These are phyloP conservation scores for Bujurquina vittata DNA, from an alignment of 2,113 vertebrate species.

Conservation along the genomic window DNA sequence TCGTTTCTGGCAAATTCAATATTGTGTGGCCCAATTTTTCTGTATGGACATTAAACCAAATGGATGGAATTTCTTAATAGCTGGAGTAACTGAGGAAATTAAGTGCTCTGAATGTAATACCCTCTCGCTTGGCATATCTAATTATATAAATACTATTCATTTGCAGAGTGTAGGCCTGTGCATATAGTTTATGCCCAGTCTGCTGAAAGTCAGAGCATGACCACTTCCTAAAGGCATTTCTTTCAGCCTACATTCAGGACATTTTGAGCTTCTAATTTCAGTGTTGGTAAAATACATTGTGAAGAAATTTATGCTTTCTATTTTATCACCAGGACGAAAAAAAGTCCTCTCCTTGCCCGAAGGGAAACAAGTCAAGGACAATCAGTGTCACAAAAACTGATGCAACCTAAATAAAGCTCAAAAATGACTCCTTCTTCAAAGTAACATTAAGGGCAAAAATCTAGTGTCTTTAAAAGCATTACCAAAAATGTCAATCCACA, in stretches of 20 bases:
- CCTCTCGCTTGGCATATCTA: conserved; percentile 51
- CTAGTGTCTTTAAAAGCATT: conserved; percentile 61
- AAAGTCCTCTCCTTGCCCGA: conserved; percentile 52
- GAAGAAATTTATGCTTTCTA: conserved; percentile 46
- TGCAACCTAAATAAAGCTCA: conserved; percentile 50
- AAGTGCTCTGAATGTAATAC: conserved; percentile 56
- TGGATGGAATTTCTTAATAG: conserved; percentile 51
- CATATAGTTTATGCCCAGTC: conserved; percentile 35
- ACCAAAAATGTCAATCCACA: conserved; percentile 44
- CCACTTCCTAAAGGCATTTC: conserved; percentile 40
- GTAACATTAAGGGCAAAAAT: conserved; percentile 45
- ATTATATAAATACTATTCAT: conserved; percentile 60
- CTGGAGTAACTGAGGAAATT: conserved; percentile 56
- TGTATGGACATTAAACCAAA: conserved; percentile 45
- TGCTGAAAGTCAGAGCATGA: conserved; percentile 44
- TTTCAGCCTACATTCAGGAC: conserved; percentile 20
- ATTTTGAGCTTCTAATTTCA: conserved; percentile 52
- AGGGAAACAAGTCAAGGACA: conserved; percentile 62
- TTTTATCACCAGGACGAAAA: conserved; percentile 60
- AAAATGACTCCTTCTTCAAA: conserved; percentile 36
- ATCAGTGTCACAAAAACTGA: conserved; percentile 63
- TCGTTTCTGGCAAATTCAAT: conserved; percentile 49
- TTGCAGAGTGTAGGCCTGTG: conserved; percentile 24
- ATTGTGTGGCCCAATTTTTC: conserved; percentile 40
- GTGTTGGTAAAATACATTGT: conserved; percentile 53